Evolutionary conservation across 2,888 invertebrate species (phyloP), one percentile per base, ranked within the genome.

Genomic region (Oeneis ivallda): DNA sequence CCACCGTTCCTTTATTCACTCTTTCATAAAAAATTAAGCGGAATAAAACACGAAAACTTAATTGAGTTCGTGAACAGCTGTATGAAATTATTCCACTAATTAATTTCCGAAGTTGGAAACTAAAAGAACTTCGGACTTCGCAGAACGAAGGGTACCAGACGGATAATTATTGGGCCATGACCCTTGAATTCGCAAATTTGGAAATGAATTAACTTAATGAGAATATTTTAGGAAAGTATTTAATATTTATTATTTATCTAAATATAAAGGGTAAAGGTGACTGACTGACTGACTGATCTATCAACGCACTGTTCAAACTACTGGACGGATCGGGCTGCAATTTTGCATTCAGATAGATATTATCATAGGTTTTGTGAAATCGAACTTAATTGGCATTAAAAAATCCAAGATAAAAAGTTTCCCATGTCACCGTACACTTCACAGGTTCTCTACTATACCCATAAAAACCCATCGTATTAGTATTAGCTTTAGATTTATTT

Each of bases 71-170:
- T 53, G 70, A 67, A 68, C 69, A 54, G 74, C 70, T 72, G 71
- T 71, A 65, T 66, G 73, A 71, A 37, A 74, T 74, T 71, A 37
- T 54, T 45, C 69, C 52, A 70, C 72, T 78, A 76, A 78, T 77
- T 77, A 77, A 77, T 78, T 77, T 75, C 66, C 72, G 68, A 78
- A 78, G 72, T 76, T 70, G 61, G 10, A 34, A 71, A 65, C 64
- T 70, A 71, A 73, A 75, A 74, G 72, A 74, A 75, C 71, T 74
- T 69, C 62, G 39, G 66, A 69, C 60, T 69, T 60, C 67, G 69
- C 70, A 15, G 17, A 9, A n/a, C 60, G 50, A 37, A 13, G 50
- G 69, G 65, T 61, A 52, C 70, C 70, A 59, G 68, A 66, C 64
- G 73, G 70, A 73, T 74, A 72, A 75, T 75, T 72, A 75, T 71